phyloP scores from a whole-genome alignment of 2,888 invertebrate genomes.

The Calliopum simillimum region DNA sequence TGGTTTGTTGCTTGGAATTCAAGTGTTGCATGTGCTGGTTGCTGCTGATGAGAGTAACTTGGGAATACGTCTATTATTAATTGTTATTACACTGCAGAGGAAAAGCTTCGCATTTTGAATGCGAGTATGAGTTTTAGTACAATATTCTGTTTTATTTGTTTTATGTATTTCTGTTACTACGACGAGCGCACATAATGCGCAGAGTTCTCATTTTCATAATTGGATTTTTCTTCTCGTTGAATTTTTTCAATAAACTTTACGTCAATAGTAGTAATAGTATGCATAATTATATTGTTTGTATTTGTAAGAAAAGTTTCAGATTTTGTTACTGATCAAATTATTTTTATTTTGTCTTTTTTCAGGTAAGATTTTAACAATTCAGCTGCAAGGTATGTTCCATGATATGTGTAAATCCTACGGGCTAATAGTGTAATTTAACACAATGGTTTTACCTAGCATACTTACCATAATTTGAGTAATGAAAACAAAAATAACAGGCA shows the following conservation, averaged over 20 bases:
- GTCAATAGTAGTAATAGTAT: no score
- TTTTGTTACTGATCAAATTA: neutral
- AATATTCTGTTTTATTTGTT: slow-evolving; percentile 5
- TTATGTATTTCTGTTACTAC: neutral
- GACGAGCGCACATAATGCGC: no score
- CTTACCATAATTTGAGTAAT: no score
- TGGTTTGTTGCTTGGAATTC: slow-evolving; percentile 27
- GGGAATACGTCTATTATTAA: slow-evolving; percentile 25
- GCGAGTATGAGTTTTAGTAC: neutral
- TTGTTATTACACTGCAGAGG: slow-evolving; percentile 32
- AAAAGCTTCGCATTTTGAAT: neutral
- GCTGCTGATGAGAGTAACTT: slow-evolving; percentile 11
- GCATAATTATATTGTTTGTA: neutral
- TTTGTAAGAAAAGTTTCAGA: no score
- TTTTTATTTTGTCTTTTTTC: neutral
- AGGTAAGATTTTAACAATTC: neutral
- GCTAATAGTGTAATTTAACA: no score
- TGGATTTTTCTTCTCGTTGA: slow-evolving; percentile 4
- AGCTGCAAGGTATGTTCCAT: neutral
- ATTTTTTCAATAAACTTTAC: neutral
- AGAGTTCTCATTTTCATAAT: slow-evolving; percentile 10
- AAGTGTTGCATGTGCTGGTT: slow-evolving; percentile 13
- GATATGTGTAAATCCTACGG: neutral
- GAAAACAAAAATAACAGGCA: no score
- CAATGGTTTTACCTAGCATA: no score